Conservation (phyloP, 2,113 vertebrate genomes). For the Arvicanthis niloticus region DNA sequence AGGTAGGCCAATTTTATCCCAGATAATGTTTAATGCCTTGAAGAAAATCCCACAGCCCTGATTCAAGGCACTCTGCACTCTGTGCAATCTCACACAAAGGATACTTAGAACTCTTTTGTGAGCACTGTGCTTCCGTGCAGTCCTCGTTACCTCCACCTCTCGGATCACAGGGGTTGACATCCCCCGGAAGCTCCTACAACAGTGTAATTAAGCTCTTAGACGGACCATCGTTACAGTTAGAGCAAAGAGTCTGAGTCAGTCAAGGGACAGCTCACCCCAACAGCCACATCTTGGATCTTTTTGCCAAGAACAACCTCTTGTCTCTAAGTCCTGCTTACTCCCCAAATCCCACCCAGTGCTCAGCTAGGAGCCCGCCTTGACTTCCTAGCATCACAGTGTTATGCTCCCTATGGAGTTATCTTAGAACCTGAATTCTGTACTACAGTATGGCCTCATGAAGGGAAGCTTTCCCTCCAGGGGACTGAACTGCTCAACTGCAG, state of each 20-base stretch:
- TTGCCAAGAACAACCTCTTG: not conserved
- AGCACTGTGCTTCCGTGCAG: conserved; percentile 88
- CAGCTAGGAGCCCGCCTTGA: not conserved
- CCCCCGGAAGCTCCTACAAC: conserved; percentile 84
- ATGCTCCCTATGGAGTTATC: not conserved
- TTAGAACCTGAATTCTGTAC: not conserved
- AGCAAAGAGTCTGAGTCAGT: not conserved
- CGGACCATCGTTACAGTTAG: not conserved
- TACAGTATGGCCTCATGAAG: not conserved
- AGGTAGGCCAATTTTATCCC: conserved; percentile 27
- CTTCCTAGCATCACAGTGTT: not conserved
- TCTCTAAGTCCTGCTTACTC: conserved; percentile 24
- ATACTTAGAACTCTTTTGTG: conserved; percentile 93
- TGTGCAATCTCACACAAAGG: conserved; percentile 84
- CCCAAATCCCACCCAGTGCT: not conserved
- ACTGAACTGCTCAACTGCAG: not conserved
- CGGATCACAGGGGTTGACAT: conserved; percentile 86
- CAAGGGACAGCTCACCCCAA: not conserved
- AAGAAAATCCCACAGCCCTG: conserved; percentile 23
- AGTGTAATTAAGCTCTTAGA: conserved; percentile 44
- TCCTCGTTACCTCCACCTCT: conserved; percentile 86
- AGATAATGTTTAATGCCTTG: not conserved
- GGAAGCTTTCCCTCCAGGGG: not conserved
- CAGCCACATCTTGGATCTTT: not conserved
- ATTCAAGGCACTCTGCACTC: conserved; percentile 21